Base-by-base conservation (phyloP, 2,113 vertebrate species). In the Pampusana beccarii region DNA sequence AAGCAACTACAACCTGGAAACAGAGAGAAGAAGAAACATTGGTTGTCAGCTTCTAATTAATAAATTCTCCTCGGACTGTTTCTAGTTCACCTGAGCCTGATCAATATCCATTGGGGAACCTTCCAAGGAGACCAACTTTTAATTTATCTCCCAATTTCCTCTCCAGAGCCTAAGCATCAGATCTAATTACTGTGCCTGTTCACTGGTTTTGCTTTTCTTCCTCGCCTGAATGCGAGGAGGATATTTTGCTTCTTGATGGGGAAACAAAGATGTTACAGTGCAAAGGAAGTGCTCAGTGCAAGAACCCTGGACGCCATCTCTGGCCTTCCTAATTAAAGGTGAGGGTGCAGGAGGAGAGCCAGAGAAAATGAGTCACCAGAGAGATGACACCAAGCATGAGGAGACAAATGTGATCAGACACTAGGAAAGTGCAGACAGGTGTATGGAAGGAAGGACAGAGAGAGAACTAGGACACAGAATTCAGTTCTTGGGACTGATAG, bases 31-130 rank as follows among this genome's bases (percentile, higher is more conserved):
- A 88, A 97, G 95, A 98, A 97, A 94, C 97, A 98, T 98, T 98
- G 98, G 97, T 98, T 98, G 98, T 98, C 98, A 98, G 98, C 97
- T 98, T 97, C 97, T 98, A 98, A 99, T 99, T 98, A 98, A 99
- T 98, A 98, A 98, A 99, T 98, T 98, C 97, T 94, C 95, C 93
- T 97, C 94, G 95, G 93, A 97, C 93, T 80, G 95, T 97, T 97
- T 97, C 93, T 94, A 95, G 92, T 86, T 97, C 92, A 94, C 90
- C 97, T 96, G 93, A 95, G 97, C 67, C 96, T 98, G 98, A 98
- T 99, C 98, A 98, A 98, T 98, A 98, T 97, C 97, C 97, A 96
- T 94, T 97, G 98, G 97, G 95, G 95, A 64, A 86, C 71, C 89
- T 97, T 97, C 89, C 94, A 96, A 36, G 34, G 90, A 74, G 82